Base-by-base conservation (phyloP, 2,888 invertebrate genomes). In the Drosophila phalerata region DNA sequence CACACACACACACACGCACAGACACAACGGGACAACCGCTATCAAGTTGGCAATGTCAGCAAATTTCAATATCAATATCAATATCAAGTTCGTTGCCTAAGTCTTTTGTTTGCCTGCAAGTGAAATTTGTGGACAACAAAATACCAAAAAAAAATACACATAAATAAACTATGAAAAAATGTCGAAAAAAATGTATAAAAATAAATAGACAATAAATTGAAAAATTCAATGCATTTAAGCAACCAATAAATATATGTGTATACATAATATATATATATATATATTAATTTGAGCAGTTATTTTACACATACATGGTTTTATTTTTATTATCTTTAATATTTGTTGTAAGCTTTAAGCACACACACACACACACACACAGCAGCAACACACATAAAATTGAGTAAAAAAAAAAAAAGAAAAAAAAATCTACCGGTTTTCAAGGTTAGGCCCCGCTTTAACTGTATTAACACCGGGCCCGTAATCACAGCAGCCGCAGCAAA, bases 61-160 rank as follows among this genome's bases (percentile, higher is more conserved):
- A 68, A 71, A 71, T 66, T 70, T 70, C 65, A 75, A 81, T 79
- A 76, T 79, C 80, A 75, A 81, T 79, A 76, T 79, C 80, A 85
- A 82, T 81, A 84, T 81, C 79, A 88, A 85, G 85, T 85, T 85
- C 87, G 89, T 85, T 85, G 85, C 89, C 74, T 84, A 88, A 85
- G 87, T 85, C 89, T 88, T 81, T 88, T 84, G 89, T 79, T 84
- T 75, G 62, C 53, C 34, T 47, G 61, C 74, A 69, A 81, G 68
- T 66, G 68, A 73, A 71, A 80, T 73, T 69, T 57, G 9, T 40
- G 47, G n/a, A 25, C 61, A 60, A 72, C 72, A 67, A 60, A 62
- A 28, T 8, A 8, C 42, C 43, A 51, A 57, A 40, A 28, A 28
- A 28, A 28, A 6, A n/a, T n/a, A n/a, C n/a, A 28, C 28, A 28